Conservation (phyloP, 2,797 vertebrate species). For the Megaceryle alcyon region DNA sequence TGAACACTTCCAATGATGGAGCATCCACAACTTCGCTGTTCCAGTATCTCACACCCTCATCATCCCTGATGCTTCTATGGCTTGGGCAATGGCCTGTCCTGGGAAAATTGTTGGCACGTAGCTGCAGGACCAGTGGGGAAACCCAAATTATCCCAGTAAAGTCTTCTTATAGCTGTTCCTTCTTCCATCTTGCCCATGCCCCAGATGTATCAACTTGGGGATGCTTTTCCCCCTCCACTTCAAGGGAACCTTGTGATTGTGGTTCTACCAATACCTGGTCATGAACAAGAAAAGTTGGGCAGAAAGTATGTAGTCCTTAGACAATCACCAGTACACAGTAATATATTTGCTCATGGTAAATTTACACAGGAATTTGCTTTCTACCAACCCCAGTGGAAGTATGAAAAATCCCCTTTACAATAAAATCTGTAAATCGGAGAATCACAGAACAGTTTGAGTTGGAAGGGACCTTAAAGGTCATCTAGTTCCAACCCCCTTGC, state of each 20-base stretch:
- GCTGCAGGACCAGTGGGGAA: neutral
- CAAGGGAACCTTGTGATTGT: neutral
- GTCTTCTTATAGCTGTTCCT: neutral
- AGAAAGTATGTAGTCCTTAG: neutral
- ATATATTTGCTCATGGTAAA: neutral
- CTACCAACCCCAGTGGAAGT: neutral
- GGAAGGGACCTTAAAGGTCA: neutral
- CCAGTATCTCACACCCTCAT: neutral
- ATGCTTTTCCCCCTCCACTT: neutral
- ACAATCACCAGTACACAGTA: neutral
- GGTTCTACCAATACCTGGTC: neutral
- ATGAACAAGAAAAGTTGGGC: neutral
- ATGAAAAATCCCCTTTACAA: neutral
- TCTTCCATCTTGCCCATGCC: accelerated
- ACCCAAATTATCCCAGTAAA: neutral
- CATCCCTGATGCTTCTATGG: neutral
- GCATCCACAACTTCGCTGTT: neutral
- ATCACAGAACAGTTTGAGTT: neutral
- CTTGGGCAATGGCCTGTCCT: accelerated
- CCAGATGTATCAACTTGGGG: neutral
- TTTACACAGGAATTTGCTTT: neutral
- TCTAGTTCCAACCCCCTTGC: neutral
- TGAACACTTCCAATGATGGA: neutral
- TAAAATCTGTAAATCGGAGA: neutral
- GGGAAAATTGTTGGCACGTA: neutral